These are phyloP conservation scores for Melanotaenia duboulayi DNA, from an alignment of 2,113 vertebrate genomes.

Conservation along the genomic window DNA sequence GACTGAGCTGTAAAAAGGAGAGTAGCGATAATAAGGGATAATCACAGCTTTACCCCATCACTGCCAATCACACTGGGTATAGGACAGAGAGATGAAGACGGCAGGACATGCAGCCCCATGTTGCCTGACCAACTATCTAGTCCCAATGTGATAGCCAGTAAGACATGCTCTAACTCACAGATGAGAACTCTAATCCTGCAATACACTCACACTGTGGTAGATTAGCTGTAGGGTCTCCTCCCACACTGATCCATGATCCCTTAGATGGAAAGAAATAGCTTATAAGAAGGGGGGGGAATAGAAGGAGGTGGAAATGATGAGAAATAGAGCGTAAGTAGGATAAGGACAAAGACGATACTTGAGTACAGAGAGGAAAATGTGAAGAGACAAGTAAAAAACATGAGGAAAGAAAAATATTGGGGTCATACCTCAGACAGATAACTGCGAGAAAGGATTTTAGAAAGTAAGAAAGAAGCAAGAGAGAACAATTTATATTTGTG, in stretches of 20 bases:
- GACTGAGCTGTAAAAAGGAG: constrained; percentile 41
- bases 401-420: constrained; percentile 14
- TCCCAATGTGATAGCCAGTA: constrained; percentile 50
- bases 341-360: not conserved
- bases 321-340: constrained; percentile 4
- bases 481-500: constrained; percentile 34
- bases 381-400: constrained; percentile 25
- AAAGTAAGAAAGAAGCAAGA: constrained; percentile 1
- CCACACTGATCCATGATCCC: constrained; percentile 41
- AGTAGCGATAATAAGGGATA: constrained; percentile 68
- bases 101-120: constrained; percentile 35
- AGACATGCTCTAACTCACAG: constrained; percentile 41
- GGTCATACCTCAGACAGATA: constrained; percentile 38
- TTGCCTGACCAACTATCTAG: constrained; percentile 44
- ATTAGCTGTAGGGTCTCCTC: constrained; percentile 56
- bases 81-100: constrained; percentile 52
- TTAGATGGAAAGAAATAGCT: constrained; percentile 6
- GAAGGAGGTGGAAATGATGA: constrained; percentile 13
- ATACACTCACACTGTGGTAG: constrained; percentile 34
- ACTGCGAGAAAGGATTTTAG: constrained; percentile 11
- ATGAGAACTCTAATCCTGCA: constrained; percentile 63
- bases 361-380: constrained; percentile 12
- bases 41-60: constrained; percentile 63
- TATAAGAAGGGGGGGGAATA: constrained; percentile 5
- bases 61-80: constrained; percentile 54